A percentile compares a stretch with the other conserved stretches of the same genome.
These are phyloP conservation scores for Lycophotia porphyrea DNA, from an alignment of 2,888 invertebrate genomes.

Conservation along the genomic window DNA sequence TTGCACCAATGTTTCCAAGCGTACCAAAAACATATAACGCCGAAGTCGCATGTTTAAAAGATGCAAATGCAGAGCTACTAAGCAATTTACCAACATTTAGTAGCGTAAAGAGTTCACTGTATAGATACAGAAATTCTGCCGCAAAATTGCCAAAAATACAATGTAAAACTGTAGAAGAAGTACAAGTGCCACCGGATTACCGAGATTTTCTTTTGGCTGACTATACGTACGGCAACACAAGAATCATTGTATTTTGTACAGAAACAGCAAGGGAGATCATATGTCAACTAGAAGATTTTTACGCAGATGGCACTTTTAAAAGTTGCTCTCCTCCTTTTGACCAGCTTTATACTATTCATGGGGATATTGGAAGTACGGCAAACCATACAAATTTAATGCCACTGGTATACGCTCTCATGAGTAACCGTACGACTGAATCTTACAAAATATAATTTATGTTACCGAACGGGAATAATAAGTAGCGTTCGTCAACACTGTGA, in stretches of 20 bases:
- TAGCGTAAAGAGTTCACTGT: constrained; percentile 14
- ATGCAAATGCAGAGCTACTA: constrained; percentile 1
- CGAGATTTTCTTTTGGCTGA: no score
- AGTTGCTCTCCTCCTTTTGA: constrained; percentile 12
- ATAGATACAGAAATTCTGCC: constrained; percentile 14
- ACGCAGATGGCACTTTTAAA: constrained; percentile 13
- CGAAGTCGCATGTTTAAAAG: no score
- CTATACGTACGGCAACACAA: no score
- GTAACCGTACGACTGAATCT: constrained; percentile 20
- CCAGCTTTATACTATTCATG: constrained; percentile 13
- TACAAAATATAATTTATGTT: constrained; percentile 27
- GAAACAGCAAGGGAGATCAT: constrained; percentile 6
- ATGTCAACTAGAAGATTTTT: constrained; percentile 2
- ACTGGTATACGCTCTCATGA: constrained; percentile 36
- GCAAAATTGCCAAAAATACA: constrained; percentile 19
- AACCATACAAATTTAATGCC: constrained; percentile 30
- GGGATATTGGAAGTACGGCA: constrained; percentile 5
- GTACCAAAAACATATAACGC: background rate
- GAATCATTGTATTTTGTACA: no score
- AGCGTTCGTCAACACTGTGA: no score
- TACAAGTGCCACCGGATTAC: constrained; percentile 5
- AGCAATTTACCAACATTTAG: constrained; percentile 12
- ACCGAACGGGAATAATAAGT: no score
- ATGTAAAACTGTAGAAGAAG: constrained; percentile 15
- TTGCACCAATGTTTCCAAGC: background rate